A percentile compares a stretch with the other conserved stretches of the same genome.
Evolutionary conservation across 2,888 invertebrate genomes (phyloP).

Genomic region (Melieria picta): DNA sequence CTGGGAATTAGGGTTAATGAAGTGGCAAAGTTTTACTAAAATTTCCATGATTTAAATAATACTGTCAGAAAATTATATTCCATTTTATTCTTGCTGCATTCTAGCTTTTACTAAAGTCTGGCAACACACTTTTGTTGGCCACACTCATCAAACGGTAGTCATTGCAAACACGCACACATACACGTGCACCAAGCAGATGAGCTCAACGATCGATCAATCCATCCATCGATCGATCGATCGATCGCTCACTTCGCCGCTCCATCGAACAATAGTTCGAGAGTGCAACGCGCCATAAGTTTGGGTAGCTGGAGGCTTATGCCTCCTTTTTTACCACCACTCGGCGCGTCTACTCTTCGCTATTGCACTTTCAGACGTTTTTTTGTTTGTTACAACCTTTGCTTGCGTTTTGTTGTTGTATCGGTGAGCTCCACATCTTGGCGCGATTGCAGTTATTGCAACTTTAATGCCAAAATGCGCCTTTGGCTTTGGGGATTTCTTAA

Average conservation of each 20-base stretch:
- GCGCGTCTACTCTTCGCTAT: neutral
- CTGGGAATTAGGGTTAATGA: no score
- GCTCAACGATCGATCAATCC: conserved; percentile 27
- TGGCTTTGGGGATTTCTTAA: conserved; percentile 1
- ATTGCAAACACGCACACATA: conserved; percentile 7
- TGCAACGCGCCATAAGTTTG: no score
- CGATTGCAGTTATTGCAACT: conserved; percentile 26
- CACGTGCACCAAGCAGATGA: conserved; percentile 27
- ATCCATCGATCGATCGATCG: conserved; percentile 30
- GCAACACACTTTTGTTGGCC: neutral
- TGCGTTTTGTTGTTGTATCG: neutral
- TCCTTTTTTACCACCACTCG: conserved; percentile 13
- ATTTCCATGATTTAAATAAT: no score
- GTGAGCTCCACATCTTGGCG: conserved; percentile 8
- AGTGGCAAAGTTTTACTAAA: no score
- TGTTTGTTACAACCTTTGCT: conserved; percentile 9
- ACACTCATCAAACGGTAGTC: conserved; percentile 54
- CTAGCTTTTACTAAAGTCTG: neutral
- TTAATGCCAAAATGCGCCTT: conserved; percentile 29
- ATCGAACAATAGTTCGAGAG: conserved; percentile 1
- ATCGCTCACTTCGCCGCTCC: conserved; percentile 11
- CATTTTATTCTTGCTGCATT: no score
- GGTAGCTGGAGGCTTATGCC: conserved; percentile 16
- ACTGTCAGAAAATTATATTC: no score
- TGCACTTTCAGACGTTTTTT: conserved; percentile 11